Evolutionary conservation across 2,888 invertebrate species (phyloP).

Genomic region (Eilema caniola): DNA sequence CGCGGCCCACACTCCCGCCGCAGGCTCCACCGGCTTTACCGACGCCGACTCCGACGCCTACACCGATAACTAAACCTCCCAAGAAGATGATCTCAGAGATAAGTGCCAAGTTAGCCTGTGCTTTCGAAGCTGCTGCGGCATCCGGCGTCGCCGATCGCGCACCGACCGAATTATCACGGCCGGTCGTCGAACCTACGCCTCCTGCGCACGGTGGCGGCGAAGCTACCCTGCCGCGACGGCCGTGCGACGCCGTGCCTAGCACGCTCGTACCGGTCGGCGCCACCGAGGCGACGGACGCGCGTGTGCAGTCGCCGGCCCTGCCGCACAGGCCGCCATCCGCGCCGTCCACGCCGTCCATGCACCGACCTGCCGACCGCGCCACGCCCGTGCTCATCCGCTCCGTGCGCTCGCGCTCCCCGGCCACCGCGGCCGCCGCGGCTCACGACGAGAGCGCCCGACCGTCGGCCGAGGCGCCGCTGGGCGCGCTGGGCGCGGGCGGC

Average conservation of each 20-base stretch:
- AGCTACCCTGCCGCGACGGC: constrained; percentile 40
- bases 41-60: constrained; percentile 35
- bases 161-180: constrained; percentile 5
- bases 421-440: constrained; percentile 48
- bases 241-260: constrained; percentile 58
- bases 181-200: constrained; percentile 48
- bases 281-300: constrained; percentile 77
- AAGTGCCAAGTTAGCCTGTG: constrained; percentile 73
- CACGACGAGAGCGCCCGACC: constrained; percentile 50
- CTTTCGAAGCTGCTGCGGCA: constrained; percentile 70
- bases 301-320: constrained; percentile 80
- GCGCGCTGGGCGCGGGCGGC: constrained; percentile 41
- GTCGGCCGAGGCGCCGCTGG: constrained; percentile 50
- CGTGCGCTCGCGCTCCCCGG: constrained; percentile 37
- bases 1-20: constrained; percentile 35
- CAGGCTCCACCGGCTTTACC: constrained; percentile 29
- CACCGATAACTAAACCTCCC: constrained; percentile 75
- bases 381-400: constrained; percentile 78
- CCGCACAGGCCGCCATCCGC: constrained; percentile 76
- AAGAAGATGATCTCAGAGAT: constrained; percentile 83
- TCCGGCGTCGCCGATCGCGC: constrained; percentile 41
- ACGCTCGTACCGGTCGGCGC: constrained; percentile 75
- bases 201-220: constrained; percentile 52
- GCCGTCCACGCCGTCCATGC: constrained; percentile 62
- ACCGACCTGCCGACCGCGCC: constrained; percentile 70